Conservation (phyloP, 2,797 vertebrate species). For the Emydoidea blandingii region DNA sequence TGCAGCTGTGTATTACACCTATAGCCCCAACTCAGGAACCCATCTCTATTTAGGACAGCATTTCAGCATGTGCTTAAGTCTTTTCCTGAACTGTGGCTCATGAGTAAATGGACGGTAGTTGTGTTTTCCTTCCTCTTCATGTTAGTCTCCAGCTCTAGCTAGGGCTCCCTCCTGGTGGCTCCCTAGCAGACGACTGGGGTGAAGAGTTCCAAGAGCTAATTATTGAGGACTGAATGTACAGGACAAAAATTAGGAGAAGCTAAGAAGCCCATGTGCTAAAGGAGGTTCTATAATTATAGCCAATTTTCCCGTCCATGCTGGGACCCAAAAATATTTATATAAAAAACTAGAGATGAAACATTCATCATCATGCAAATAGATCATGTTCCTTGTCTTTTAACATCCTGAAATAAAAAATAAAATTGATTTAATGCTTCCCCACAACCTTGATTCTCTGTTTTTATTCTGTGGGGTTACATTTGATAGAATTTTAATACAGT, state of each 20-base stretch:
- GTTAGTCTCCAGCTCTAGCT: rapidly evolving
- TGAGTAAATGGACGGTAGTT: not conserved
- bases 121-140: not conserved
- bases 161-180: not conserved
- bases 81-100: not conserved
- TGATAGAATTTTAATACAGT: not conserved
- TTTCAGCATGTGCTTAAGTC: not conserved
- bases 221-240: not conserved
- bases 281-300: not conserved
- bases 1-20: constrained; percentile 37
- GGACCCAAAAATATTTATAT: not conserved
- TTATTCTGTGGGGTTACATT: not conserved
- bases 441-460: not conserved
- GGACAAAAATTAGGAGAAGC: not conserved
- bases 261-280: not conserved
- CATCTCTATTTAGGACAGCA: not conserved
- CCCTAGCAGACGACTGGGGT: not conserved
- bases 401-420: not conserved
- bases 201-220: not conserved
- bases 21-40: constrained; percentile 32
- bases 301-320: not conserved
- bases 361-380: not conserved
- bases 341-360: not conserved
- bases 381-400: not conserved
- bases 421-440: not conserved